Evolutionary conservation across 1,140 invertebrate species (phyloP).

Genomic region (Temnothorax curvispinosus): DNA sequence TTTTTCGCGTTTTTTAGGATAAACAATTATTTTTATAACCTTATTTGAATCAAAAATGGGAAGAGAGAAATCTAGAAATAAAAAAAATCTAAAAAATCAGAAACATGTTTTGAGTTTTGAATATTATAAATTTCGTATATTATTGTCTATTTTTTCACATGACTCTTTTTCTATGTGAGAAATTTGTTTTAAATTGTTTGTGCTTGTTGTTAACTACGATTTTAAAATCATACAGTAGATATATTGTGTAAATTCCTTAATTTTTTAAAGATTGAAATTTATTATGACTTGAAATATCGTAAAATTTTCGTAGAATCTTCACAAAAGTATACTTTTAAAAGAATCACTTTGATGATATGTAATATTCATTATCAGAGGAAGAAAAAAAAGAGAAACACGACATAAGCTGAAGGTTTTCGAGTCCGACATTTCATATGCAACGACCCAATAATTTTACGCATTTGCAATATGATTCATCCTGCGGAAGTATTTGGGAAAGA

Average conservation of each 20-base stretch:
- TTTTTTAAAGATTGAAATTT: neutral
- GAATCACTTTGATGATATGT: neutral
- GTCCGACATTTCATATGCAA: neutral
- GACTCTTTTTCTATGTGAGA: neutral
- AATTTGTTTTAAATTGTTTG: neutral
- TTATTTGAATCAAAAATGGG: neutral
- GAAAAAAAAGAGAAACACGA: neutral
- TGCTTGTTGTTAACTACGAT: neutral
- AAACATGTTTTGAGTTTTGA: neutral
- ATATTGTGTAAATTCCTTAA: neutral
- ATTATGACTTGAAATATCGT: neutral
- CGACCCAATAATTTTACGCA: constrained; percentile 23
- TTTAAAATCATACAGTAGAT: neutral
- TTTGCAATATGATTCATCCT: constrained; percentile 10
- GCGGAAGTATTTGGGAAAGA: constrained; percentile 22
- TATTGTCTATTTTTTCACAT: neutral
- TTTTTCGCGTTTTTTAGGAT: neutral
- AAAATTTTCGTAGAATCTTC: neutral
- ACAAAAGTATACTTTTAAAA: neutral
- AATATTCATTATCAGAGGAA: neutral
- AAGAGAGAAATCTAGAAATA: neutral
- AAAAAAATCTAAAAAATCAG: neutral
- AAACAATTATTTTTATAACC: neutral
- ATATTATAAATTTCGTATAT: neutral
- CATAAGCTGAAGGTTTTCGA: neutral